Evolutionary conservation across 2,888 invertebrate species (phyloP).

Genomic region (Nephrotoma guestfalica): DNA sequence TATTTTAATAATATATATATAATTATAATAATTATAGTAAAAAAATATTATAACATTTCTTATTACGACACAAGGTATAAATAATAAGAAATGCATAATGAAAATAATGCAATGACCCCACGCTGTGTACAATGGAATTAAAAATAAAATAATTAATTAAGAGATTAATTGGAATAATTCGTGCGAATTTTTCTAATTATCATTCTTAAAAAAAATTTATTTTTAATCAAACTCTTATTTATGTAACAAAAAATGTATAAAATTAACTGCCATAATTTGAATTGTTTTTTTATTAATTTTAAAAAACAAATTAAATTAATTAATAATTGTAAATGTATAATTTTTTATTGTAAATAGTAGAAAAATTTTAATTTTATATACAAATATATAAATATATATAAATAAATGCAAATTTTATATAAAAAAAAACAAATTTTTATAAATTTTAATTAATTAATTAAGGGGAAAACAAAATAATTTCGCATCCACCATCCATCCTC

Average conservation of each 20-base stretch:
- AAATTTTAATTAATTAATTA: neutral
- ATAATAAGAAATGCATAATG: neutral
- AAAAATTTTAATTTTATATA: neutral
- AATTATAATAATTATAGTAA: neutral
- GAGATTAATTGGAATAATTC: neutral
- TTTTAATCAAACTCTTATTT: neutral
- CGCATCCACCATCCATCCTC: no score
- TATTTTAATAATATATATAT: neutral
- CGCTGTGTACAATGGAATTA: neutral
- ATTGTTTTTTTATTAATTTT: neutral
- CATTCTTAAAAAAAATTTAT: neutral
- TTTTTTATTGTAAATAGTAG: neutral
- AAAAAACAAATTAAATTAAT: neutral
- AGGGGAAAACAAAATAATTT: no score
- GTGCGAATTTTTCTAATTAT: neutral
- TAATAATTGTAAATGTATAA: neutral
- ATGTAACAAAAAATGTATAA: neutral
- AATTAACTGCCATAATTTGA: neutral
- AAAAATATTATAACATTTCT: neutral
- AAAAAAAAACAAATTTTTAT: neutral
- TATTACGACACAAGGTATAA: neutral
- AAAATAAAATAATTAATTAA: neutral
- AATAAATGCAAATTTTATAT: neutral
- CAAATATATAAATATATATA: neutral
- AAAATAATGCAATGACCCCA: neutral